phyloP scores from a whole-genome alignment of 2,797 vertebrate genomes.

The Amblyraja radiata region DNA sequence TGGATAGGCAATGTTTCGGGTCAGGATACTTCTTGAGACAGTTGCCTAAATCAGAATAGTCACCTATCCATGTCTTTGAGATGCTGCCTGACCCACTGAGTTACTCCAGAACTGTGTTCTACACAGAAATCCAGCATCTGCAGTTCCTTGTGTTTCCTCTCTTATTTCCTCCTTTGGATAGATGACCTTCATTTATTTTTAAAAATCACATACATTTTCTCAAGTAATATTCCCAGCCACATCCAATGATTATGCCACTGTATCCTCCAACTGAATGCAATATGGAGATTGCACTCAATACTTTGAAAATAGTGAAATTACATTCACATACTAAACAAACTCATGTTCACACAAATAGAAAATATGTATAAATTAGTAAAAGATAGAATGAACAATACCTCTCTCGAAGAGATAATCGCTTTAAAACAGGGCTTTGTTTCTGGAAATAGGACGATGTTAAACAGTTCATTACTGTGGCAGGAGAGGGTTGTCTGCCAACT shows the following conservation, averaged over 20 bases:
- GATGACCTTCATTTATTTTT: neutral
- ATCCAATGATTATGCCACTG: neutral
- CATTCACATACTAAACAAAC: neutral
- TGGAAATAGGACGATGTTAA: slow-evolving; percentile 50
- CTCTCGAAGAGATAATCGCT: slow-evolving; percentile 70
- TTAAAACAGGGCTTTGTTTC: slow-evolving; percentile 61
- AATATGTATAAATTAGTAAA: neutral
- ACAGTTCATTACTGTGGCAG: slow-evolving; percentile 44
- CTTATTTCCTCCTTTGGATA: neutral
- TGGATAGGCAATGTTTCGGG: no score
- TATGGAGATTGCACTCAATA: neutral
- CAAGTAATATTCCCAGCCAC: neutral
- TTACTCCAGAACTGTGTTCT: no score
- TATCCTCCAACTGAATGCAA: neutral
- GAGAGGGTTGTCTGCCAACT: slow-evolving; percentile 42
- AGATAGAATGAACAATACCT: slow-evolving; percentile 59
- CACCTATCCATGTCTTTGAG: no score
- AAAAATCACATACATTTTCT: neutral
- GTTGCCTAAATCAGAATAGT: no score
- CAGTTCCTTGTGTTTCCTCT: no score
- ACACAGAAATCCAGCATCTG: no score
- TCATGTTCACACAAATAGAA: neutral
- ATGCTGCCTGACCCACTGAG: no score
- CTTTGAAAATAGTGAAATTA: neutral
- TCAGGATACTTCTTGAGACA: no score